These are phyloP conservation scores for Siniperca undulata DNA, from an alignment of 2,797 vertebrate species.

Conservation along the genomic window DNA sequence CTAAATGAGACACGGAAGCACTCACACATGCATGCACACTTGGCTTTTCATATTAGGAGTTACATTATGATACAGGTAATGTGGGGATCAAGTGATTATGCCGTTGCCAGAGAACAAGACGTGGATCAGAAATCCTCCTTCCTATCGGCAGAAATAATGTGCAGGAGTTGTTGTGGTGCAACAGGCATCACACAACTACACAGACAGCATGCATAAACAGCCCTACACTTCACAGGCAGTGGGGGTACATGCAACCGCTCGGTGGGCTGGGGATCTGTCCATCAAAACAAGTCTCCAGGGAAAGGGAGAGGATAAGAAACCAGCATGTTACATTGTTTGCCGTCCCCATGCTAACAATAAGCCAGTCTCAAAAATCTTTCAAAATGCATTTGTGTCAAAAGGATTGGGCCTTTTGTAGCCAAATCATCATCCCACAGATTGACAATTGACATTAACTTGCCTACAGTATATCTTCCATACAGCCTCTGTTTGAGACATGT, in stretches of 20 bases:
- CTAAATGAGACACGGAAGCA: not conserved
- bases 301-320: slow-evolving; percentile 21
- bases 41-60: not conserved
- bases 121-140: not conserved
- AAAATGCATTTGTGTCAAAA: slow-evolving; percentile 14
- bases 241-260: slow-evolving; percentile 9
- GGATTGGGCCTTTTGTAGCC: not conserved
- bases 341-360: not conserved
- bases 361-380: not conserved
- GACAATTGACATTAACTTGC: not conserved
- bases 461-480: not conserved
- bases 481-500: slow-evolving; percentile 18
- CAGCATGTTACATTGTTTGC: not conserved
- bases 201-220: slow-evolving; percentile 45
- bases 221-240: slow-evolving; percentile 2
- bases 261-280: slow-evolving; percentile 41
- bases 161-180: slow-evolving; percentile 11
- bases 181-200: not conserved
- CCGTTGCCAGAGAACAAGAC: not conserved
- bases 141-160: slow-evolving; percentile 1
- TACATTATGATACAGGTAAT: slow-evolving; percentile 14
- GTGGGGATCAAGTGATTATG: not conserved
- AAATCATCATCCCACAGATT: not conserved
- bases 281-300: slow-evolving; percentile 43
- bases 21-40: not conserved